These are phyloP conservation scores for Eleutherodactylus coqui DNA, from an alignment of 2,797 vertebrate genomes.

Conservation along the genomic window DNA sequence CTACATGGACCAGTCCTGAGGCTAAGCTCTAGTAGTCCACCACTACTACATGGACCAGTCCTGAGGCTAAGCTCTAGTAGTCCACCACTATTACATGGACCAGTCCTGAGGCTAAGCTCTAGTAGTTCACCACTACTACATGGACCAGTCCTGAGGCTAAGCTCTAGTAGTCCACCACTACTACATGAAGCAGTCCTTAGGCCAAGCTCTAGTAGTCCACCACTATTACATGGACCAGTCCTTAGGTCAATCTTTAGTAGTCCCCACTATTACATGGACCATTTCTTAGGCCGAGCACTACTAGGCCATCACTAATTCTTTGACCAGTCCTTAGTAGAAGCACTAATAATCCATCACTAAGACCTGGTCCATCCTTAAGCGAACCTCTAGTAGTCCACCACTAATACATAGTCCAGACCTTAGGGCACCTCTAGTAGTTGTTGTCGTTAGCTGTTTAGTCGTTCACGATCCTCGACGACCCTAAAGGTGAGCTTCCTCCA, in stretches of 20 bases:
- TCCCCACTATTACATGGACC: neutral
- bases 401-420: neutral
- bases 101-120: no score
- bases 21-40: no score
- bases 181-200: neutral
- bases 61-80: no score
- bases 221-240: neutral
- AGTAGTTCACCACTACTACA: neutral
- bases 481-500: no score
- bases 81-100: no score
- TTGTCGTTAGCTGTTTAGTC: no score
- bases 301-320: neutral
- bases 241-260: neutral
- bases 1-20: no score
- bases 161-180: neutral
- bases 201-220: neutral
- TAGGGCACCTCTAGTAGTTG: neutral
- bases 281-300: neutral
- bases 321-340: neutral
- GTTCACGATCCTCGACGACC: no score
- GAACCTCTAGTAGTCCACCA: neutral
- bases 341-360: neutral
- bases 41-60: no score
- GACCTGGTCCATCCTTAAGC: neutral
- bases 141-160: neutral